These are phyloP conservation scores for Leptopilina clavipes DNA, from an alignment of 1,140 invertebrate genomes.

Conservation along the genomic window DNA sequence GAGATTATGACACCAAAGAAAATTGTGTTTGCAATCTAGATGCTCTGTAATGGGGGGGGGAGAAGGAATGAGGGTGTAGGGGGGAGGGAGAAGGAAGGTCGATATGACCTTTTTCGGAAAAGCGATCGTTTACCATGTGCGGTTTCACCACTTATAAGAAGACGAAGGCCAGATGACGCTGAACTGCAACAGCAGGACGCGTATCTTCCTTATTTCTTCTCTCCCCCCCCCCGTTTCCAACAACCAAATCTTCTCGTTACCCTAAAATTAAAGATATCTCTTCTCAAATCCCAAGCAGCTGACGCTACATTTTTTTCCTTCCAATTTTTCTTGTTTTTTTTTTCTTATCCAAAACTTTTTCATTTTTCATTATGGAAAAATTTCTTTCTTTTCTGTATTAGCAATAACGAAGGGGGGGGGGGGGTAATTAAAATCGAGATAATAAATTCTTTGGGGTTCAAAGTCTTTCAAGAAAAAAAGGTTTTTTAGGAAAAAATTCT, in stretches of 20 bases:
- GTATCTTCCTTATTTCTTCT: background rate
- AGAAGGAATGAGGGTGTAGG: too few relatives aligned
- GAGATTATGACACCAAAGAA: background rate
- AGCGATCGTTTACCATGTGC: slow-evolving; percentile 13
- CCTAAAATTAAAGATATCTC: slow-evolving; percentile 5
- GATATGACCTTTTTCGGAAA: slow-evolving; percentile 17
- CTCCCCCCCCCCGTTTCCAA: background rate
- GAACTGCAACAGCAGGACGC: slow-evolving; percentile 16
- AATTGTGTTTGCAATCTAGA: background rate
- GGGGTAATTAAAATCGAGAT: too few relatives aligned
- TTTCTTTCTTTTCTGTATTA: too few relatives aligned
- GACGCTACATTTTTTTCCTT: background rate
- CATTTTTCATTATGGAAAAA: too few relatives aligned
- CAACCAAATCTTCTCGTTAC: too few relatives aligned
- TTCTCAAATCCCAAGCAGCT: background rate
- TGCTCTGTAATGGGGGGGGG: background rate
- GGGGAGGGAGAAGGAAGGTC: background rate
- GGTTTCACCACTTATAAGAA: background rate
- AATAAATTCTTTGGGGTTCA: too few relatives aligned
- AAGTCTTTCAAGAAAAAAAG: too few relatives aligned
- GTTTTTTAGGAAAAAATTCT: too few relatives aligned
- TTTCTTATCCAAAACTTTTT: too few relatives aligned
- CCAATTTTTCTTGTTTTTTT: too few relatives aligned
- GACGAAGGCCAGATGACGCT: slow-evolving; percentile 27
- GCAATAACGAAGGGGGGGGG: too few relatives aligned